Base-by-base conservation (phyloP, 2,888 invertebrate species). In the Nymphalis urticae region DNA sequence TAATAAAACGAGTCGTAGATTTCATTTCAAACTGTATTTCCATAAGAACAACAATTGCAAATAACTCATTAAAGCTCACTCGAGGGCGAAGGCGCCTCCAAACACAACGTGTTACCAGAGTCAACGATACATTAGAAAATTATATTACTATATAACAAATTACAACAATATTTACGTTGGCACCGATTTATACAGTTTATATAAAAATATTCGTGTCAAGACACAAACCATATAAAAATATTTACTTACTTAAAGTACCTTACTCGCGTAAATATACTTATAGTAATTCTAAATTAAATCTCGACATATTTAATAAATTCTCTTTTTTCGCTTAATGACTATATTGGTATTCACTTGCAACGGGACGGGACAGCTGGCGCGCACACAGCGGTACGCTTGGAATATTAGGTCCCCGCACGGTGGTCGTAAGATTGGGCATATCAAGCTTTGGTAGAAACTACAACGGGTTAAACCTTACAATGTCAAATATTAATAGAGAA, bases 141-240 rank as follows among this genome's bases (percentile, higher is more conserved):
- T 87, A 88, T 86, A 88, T 87, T 84, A 90, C 90, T 92, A 92
- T 85, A 90, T 92, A 92, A 92, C 91, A 92, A 90, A 89, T 89
- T 90, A 92, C 89, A 92, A 91, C 90, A 74, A 90, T 89, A 85
- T 88, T 90, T 87, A 91, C 89, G 90, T 92, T 92, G 92, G 92
- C 92, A 92, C 92, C 92, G 83, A 88, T 88, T 89, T 82, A 87
- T 85, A 88, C 85, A 87, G 79, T 86, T 80, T 73, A 85, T 86
- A 88, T 85, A 89, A 88, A 88, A 91, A 90, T 86, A 87, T 87
- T 88, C 89, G 91, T 87, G 89, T 89, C 79, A 77, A 76, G 80
- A 84, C 89, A 90, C 90, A 89, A 88, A 80, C 73, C 73, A 84
- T 91, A 92, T 89, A 92, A 92, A 92, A 92, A 92, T 90, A 91